Conservation (phyloP, 1,140 invertebrate genomes). For the Nylanderia fulva region DNA sequence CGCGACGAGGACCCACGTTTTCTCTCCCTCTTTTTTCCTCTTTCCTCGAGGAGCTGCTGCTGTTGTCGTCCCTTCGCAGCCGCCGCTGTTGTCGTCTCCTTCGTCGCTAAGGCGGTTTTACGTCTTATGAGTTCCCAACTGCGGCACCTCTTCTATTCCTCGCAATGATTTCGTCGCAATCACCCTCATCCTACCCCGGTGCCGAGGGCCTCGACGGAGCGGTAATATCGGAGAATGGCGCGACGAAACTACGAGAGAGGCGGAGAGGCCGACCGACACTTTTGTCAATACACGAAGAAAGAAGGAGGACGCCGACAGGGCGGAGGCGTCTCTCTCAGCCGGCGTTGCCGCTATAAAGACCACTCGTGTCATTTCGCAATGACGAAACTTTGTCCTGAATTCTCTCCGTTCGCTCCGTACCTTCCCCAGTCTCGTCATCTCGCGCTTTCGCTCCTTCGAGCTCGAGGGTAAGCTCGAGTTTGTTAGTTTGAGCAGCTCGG, state of each 20-base stretch:
- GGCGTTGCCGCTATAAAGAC: constrained; percentile 84
- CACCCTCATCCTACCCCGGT: constrained; percentile 72
- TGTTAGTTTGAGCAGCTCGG: constrained; percentile 81
- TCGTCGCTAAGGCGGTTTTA: constrained; percentile 78
- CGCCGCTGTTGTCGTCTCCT: constrained; percentile 58
- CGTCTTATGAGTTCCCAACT: constrained; percentile 85
- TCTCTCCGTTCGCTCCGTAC: constrained; percentile 60
- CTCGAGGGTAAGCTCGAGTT: constrained; percentile 73
- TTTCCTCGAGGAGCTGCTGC: constrained; percentile 53
- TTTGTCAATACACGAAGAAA: constrained; percentile 84
- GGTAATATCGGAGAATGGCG: constrained; percentile 85
- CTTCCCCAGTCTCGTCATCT: constrained; percentile 34
- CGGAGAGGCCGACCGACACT: constrained; percentile 81
- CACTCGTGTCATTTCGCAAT: constrained; percentile 87
- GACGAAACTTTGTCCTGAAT: constrained; percentile 86
- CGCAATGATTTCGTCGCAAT: constrained; percentile 86
- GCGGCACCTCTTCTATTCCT: constrained; percentile 83
- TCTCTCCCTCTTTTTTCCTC: constrained; percentile 27
- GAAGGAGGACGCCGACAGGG: constrained; percentile 60
- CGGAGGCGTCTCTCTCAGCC: constrained; percentile 74
- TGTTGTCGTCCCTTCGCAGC: constrained; percentile 62
- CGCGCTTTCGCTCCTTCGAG: constrained; percentile 32
- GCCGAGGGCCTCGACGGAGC: constrained; percentile 74
- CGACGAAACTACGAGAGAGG: constrained; percentile 79
- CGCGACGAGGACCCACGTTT: not conserved